Percentiles rank a stretch among this genome's conserved stretches.
Conservation (phyloP, 2,113 vertebrate species). For the Ellobius talpinus region DNA sequence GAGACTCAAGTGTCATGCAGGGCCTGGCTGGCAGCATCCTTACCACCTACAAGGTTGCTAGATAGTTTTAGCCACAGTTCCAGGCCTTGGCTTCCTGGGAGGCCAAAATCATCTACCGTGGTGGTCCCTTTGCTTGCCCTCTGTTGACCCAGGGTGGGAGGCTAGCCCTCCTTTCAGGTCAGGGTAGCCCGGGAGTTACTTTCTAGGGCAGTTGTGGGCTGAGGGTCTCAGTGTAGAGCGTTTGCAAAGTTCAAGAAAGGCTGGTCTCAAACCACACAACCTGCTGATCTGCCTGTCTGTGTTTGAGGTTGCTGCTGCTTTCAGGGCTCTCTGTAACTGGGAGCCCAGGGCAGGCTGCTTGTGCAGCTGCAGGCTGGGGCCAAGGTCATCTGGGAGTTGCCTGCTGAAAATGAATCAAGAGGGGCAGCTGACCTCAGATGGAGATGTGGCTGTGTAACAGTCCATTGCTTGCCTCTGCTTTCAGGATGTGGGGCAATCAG, state of each 20-base stretch:
- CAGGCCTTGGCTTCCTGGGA: background rate
- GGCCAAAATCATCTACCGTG: background rate
- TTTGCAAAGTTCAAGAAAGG: background rate
- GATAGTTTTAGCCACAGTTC: background rate
- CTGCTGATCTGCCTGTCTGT: background rate
- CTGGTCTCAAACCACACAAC: background rate
- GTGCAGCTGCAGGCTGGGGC: background rate
- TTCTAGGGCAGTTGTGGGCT: background rate
- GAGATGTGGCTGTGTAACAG: background rate
- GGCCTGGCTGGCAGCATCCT: background rate
- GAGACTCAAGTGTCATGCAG: fast-evolving
- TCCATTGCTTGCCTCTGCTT: conserved; percentile 68
- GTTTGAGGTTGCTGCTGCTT: too few relatives aligned
- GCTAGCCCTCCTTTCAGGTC: background rate
- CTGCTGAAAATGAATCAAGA: background rate
- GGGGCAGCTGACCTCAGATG: background rate
- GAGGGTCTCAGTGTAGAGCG: background rate
- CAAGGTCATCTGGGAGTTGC: background rate
- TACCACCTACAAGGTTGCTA: background rate
- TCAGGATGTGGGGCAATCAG: conserved; percentile 97
- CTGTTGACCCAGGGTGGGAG: background rate
- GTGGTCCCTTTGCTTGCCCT: too few relatives aligned
- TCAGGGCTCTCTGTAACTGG: background rate
- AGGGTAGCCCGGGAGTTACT: background rate
- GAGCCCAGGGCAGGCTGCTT: background rate